Base-by-base conservation (phyloP, 1,140 invertebrate species). In the Drosophila neocordata region DNA sequence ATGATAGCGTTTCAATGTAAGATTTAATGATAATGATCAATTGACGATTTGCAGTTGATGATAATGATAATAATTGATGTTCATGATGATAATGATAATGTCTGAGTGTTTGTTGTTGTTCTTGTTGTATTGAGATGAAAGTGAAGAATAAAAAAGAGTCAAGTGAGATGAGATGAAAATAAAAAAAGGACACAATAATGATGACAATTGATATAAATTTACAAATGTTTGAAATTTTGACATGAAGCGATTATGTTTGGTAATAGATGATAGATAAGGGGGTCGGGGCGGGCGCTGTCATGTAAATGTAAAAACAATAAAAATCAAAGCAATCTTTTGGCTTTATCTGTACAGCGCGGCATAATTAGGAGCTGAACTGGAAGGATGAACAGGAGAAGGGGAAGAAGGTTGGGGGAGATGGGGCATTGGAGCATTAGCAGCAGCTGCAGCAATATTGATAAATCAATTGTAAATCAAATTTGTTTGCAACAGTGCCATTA, bases 391-490 rank as follows among this genome's bases (percentile, higher is more conserved):
- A 37, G 35, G 35, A 37, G 35, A 2, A 37, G 9, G 9, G 8
- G 11, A 11, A n/a, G n/a, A n/a, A n/a, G n/a, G n/a, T n/a, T n/a
- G n/a, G n/a, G 35, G 2, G 11, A 37, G 15, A 44, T 13, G 13
- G 7, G n/a, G n/a, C n/a, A n/a, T 44, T 15, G 2, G 5, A 15
- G 38, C 12, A 41, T 12, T n/a, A 41, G 38, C 38, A 41, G 15
- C 5, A 44, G 41, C 41, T 8, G n/a, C 64, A 62, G 37, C 27
- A 24, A 63, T 8, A 34, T 52, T 44, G 56, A 56, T 15, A 66
- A 73, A 66, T 61, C 34, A 67, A 66, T 56, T 74, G 55, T 18
- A 75, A 62, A 53, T 68, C 6, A 67, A 68, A 72, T 64, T 9
- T 6, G 48, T 34, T 55, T 63, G 65, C 67, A 38, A 73, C 51